Percentiles rank a stretch among this genome's conserved stretches.
These are phyloP conservation scores for Campopleginae sp. DNA, from an alignment of 2,888 invertebrate species.

Conservation along the genomic window DNA sequence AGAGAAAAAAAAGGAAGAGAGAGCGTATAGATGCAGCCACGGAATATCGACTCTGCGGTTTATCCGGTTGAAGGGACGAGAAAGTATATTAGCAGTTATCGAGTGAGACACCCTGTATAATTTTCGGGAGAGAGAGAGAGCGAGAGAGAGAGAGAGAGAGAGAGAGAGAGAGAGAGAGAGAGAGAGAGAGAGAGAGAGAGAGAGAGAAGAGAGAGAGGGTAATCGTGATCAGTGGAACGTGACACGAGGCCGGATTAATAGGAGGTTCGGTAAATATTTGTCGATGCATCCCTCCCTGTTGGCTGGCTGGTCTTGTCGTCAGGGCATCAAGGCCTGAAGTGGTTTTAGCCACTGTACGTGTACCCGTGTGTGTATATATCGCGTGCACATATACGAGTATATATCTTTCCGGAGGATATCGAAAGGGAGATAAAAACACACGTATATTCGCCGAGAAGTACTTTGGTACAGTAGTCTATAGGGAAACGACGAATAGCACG, in stretches of 20 bases:
- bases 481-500: conserved; percentile 18
- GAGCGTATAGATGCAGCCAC: conserved; percentile 17
- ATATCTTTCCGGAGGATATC: conserved; percentile 26
- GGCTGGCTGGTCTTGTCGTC: conserved; percentile 53
- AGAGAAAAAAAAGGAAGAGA: background rate
- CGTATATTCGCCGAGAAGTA: background rate
- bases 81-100: conserved; percentile 54
- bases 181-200: conserved; percentile 3
- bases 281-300: conserved; percentile 59
- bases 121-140: conserved; percentile 4
- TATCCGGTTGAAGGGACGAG: conserved; percentile 37
- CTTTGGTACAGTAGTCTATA: background rate
- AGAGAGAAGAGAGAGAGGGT: conserved; percentile 36
- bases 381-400: background rate
- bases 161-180: background rate
- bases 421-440: conserved; percentile 56
- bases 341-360: conserved; percentile 59
- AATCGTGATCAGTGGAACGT: conserved; percentile 67
- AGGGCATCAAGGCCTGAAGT: conserved; percentile 64
- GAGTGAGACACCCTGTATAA: conserved; percentile 63
- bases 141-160: background rate
- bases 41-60: conserved; percentile 60
- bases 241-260: conserved; percentile 67
- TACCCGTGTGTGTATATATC: conserved; percentile 6
- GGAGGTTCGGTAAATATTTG: conserved; percentile 69